Conservation (phyloP, 2,797 vertebrate genomes). For the Rostrhamus sociabilis region DNA sequence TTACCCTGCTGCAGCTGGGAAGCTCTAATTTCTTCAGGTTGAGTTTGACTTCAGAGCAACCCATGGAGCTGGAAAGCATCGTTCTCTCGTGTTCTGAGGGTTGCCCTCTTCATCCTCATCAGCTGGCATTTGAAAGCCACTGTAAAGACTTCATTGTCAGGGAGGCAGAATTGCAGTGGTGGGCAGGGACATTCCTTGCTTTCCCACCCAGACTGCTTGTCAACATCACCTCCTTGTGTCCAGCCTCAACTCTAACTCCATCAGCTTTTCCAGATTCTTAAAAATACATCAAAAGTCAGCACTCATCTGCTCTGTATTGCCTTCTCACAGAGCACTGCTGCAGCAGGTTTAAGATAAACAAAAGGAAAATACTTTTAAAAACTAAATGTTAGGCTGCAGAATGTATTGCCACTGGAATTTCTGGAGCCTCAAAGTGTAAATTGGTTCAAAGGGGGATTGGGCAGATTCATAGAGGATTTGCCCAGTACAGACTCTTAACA, state of each 20-base stretch:
- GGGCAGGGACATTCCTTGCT: not conserved
- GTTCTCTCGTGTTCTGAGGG: not conserved
- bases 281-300: not conserved
- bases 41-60: not conserved
- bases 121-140: not conserved
- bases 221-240: not conserved
- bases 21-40: not conserved
- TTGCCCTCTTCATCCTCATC: not conserved
- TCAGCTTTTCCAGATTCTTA: not conserved
- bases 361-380: not conserved
- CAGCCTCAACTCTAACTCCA: not conserved
- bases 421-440: not conserved
- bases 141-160: not conserved
- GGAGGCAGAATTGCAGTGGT: not conserved
- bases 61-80: not conserved
- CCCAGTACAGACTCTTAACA: not conserved
- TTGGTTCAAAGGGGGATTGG: not conserved
- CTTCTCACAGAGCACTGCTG: not conserved
- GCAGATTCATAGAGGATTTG: not conserved
- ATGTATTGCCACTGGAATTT: not conserved
- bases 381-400: not conserved
- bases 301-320: not conserved
- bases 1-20: not conserved
- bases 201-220: not conserved
- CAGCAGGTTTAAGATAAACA: not conserved